Evolutionary conservation across 2,797 vertebrate species (phyloP).

Genomic region (Trematomus bernacchii): DNA sequence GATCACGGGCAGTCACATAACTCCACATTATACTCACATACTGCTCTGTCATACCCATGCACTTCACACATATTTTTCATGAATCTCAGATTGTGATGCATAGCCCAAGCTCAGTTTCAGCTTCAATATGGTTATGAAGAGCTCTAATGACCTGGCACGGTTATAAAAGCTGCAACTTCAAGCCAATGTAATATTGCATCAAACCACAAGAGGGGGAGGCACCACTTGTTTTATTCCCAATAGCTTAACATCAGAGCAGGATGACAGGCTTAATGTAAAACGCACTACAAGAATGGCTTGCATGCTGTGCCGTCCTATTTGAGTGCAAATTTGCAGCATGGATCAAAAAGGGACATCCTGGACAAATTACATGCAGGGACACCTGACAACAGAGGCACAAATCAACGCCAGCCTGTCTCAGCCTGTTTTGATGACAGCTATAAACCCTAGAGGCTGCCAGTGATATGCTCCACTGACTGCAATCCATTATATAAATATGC

Average conservation of each 20-base stretch:
- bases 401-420: constrained; percentile 59
- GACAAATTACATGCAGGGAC: constrained; percentile 57
- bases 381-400: constrained; percentile 66
- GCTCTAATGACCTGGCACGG: constrained; percentile 44
- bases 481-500: constrained; percentile 72
- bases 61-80: constrained; percentile 11
- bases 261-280: constrained; percentile 57
- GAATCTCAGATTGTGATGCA: constrained; percentile 41
- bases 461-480: constrained; percentile 65
- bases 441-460: constrained; percentile 66
- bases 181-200: constrained; percentile 71
- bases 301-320: constrained; percentile 21
- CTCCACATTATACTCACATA: constrained; percentile 40
- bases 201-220: constrained; percentile 78
- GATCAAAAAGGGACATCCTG: constrained; percentile 43
- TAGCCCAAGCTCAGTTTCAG: constrained; percentile 25
- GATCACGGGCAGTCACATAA: constrained; percentile 53
- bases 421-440: constrained; percentile 67
- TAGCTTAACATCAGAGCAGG: constrained; percentile 49
- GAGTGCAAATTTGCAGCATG: constrained; percentile 51
- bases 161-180: constrained; percentile 35
- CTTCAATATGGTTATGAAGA: constrained; percentile 19
- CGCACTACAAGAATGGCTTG: constrained; percentile 30
- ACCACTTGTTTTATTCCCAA: constrained; percentile 69
- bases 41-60: neutral